Percentiles rank a stretch among this genome's conserved stretches.
phyloP scores from a whole-genome alignment of 2,113 vertebrate genomes.

The Apodemus sylvaticus region DNA sequence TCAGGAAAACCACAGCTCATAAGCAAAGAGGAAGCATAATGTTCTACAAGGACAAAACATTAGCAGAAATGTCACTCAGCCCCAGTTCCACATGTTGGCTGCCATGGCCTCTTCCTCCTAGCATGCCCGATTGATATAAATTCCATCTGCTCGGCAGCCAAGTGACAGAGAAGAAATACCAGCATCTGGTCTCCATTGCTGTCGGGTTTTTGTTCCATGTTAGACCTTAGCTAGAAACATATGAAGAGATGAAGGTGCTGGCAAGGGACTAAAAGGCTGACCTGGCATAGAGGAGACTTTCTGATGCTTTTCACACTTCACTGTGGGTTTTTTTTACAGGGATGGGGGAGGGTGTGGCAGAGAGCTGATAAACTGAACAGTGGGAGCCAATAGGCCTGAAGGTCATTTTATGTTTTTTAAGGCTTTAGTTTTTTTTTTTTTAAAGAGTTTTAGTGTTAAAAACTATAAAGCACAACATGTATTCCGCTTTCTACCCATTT shows the following conservation, averaged over 20 bases:
- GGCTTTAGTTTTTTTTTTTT: constrained; percentile 77
- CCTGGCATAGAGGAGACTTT: constrained; percentile 89
- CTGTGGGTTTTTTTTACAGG: constrained; percentile 86
- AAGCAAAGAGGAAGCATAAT: constrained; percentile 98
- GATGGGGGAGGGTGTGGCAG: constrained; percentile 82
- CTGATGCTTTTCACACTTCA: constrained; percentile 92
- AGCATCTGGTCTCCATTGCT: constrained; percentile 98
- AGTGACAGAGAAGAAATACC: constrained; percentile 95
- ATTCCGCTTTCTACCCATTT: constrained; percentile 68
- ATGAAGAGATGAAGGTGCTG: constrained; percentile 91
- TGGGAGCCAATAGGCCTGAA: constrained; percentile 84
- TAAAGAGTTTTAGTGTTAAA: constrained; percentile 76
- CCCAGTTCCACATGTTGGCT: constrained; percentile 97
- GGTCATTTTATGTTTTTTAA: constrained; percentile 84
- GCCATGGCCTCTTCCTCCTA: constrained; percentile 91
- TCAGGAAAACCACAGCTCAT: constrained; percentile 99
- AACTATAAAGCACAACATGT: constrained; percentile 80
- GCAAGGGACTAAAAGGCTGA: constrained; percentile 88
- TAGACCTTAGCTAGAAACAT: constrained; percentile 94
- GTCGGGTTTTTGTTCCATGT: constrained; percentile 92
- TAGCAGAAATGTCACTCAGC: constrained; percentile 99
- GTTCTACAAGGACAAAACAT: constrained; percentile 99
- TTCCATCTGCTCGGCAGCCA: constrained; percentile 98
- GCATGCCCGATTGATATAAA: constrained; percentile 95
- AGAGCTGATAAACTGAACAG: constrained; percentile 86